Conservation (phyloP, 1,140 invertebrate genomes). For the Colletes gigas region DNA sequence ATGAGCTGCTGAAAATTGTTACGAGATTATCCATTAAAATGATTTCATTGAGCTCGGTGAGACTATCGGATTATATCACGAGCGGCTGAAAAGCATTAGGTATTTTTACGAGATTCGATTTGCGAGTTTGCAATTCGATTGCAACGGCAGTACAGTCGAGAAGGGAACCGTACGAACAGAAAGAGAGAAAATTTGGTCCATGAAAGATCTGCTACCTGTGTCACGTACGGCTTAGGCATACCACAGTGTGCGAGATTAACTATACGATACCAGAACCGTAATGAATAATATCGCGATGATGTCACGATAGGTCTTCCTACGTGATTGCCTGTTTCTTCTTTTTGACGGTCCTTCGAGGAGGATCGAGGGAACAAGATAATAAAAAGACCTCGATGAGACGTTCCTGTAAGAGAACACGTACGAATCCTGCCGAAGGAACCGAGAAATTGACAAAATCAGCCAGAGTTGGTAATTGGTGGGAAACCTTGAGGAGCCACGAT, state of each 20-base stretch:
- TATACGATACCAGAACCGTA: constrained; percentile 43
- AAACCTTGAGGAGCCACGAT: constrained; percentile 7
- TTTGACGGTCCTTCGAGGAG: background rate
- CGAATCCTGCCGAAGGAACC: background rate
- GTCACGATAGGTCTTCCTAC: constrained; percentile 42
- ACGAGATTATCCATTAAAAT: background rate
- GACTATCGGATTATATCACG: no score
- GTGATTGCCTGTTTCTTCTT: constrained; percentile 27
- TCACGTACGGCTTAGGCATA: constrained; percentile 53
- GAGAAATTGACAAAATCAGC: background rate
- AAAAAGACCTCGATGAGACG: background rate
- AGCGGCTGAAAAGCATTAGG: no score
- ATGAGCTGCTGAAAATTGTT: background rate
- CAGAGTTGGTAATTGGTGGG: background rate
- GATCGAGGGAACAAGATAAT: background rate
- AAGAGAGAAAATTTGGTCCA: constrained; percentile 15
- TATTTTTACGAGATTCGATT: no score
- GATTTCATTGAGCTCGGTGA: background rate
- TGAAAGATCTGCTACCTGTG: constrained; percentile 56
- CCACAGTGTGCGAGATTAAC: constrained; percentile 56
- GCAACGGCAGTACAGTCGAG: background rate
- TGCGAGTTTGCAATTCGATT: background rate
- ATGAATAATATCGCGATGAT: constrained; percentile 52
- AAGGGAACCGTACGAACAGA: background rate
- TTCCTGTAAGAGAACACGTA: background rate